These are phyloP conservation scores for Pollicipes pollicipes DNA, from an alignment of 1,140 invertebrate species.

Conservation along the genomic window DNA sequence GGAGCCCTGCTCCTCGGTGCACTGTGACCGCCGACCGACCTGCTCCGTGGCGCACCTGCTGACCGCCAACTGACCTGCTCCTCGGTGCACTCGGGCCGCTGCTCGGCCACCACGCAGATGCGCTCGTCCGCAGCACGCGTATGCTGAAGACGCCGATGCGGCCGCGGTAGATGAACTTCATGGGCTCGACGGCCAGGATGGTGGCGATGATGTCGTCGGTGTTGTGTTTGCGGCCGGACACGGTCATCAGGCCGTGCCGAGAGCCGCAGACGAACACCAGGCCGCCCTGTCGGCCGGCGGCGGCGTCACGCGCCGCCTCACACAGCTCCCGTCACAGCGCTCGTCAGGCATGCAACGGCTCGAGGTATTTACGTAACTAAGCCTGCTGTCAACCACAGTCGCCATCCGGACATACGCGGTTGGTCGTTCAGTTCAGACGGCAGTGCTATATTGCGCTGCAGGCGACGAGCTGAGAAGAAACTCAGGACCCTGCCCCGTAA, in stretches of 20 bases:
- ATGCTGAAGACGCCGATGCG: slow-evolving; percentile 96
- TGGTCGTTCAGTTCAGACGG: no score
- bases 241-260: slow-evolving; percentile 93
- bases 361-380: no score
- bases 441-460: no score
- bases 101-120: slow-evolving; percentile 96
- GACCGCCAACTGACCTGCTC: slow-evolving; percentile 54
- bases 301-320: background rate
- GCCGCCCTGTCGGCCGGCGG: slow-evolving; percentile 44
- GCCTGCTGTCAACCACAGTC: no score
- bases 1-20: no score
- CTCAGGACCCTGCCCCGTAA: no score
- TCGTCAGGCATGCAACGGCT: no score
- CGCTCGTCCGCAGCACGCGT: slow-evolving; percentile 87
- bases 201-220: slow-evolving; percentile 99
- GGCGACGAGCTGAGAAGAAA: no score
- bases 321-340: no score
- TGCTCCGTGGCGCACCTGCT: background rate
- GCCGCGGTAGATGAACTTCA: slow-evolving; percentile 97
- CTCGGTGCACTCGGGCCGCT: slow-evolving; percentile 93
- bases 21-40: no score
- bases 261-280: slow-evolving; percentile 97
- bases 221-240: slow-evolving; percentile 92
- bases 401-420: no score
- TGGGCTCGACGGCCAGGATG: slow-evolving; percentile 94